Evolutionary conservation across 2,113 vertebrate species (phyloP).

Genomic region (Cheirogaleus medius): DNA sequence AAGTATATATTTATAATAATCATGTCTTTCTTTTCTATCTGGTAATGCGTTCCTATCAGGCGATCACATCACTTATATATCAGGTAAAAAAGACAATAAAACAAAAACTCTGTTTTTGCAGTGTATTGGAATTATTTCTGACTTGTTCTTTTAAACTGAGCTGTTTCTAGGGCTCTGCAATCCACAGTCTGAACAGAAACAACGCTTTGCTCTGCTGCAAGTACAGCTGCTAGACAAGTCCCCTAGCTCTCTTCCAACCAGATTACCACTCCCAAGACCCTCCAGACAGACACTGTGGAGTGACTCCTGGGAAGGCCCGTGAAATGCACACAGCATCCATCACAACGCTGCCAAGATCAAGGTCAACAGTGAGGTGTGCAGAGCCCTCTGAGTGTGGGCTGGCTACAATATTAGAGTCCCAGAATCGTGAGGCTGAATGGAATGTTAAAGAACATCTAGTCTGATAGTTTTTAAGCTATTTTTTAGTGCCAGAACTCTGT

Average conservation of each 20-base stretch:
- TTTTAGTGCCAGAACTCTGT: neutral
- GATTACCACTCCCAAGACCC: neutral
- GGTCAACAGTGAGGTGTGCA: neutral
- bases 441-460: neutral
- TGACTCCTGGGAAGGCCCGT: neutral
- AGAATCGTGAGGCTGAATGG: neutral
- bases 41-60: neutral
- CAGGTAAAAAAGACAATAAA: neutral
- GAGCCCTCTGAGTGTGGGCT: neutral
- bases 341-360: neutral
- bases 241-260: neutral
- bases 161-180: neutral
- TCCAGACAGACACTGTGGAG: neutral
- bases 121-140: neutral
- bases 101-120: neutral
- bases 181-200: neutral
- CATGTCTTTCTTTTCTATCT: neutral
- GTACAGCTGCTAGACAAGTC: neutral
- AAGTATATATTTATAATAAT: constrained; percentile 14
- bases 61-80: neutral
- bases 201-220: neutral
- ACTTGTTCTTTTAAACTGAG: neutral
- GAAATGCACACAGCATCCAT: neutral
- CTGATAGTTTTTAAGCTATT: neutral
- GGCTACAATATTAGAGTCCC: neutral